Base-by-base conservation (phyloP, 2,888 invertebrate genomes). In the Drosophila rubida region DNA sequence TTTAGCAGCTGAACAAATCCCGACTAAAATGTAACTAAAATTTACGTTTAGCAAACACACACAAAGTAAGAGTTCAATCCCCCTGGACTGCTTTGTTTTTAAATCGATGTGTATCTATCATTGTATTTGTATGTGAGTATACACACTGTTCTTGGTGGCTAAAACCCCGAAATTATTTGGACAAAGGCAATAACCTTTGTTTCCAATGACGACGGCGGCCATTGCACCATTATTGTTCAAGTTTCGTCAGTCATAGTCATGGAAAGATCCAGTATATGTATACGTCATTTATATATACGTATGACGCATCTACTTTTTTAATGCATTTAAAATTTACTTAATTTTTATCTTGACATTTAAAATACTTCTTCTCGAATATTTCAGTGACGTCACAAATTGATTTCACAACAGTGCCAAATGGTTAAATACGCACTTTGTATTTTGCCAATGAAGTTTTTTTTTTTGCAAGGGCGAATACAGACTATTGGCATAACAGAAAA, bases 321-420 rank as follows among this genome's bases (percentile, higher is more conserved):
- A 19, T 19, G 19, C 19, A 2, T 19, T 19, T 19, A 19, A 19
- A 19, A 19, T 19, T n/a, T n/a, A n/a, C n/a, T n/a, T 19, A 19
- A 19, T 19, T 19, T 19, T 19, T 19, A 19, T 19, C n/a, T n/a
- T n/a, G n/a, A n/a, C n/a, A n/a, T n/a, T n/a, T n/a, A n/a, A n/a
- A n/a, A n/a, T n/a, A n/a, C n/a, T n/a, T n/a, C n/a, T n/a, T 77
- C 77, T 77, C 54, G 77, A 77, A 77, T 14, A 23, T 55, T 71
- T 68, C 64, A 32, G 57, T 72, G 60, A 76, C 65, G 65, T 27
- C 76, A 63, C 22, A 60, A 44, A 35, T 9, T 22, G 13, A 76
- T 80, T 80, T 77, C 80, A 77, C 72, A 67, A 79, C 27, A 14
- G n/a, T 68, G 6, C 7, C 11, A 53, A 48, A 44, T 14, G 30